Conservation (phyloP, 2,888 invertebrate species). For the Altica lythri region DNA sequence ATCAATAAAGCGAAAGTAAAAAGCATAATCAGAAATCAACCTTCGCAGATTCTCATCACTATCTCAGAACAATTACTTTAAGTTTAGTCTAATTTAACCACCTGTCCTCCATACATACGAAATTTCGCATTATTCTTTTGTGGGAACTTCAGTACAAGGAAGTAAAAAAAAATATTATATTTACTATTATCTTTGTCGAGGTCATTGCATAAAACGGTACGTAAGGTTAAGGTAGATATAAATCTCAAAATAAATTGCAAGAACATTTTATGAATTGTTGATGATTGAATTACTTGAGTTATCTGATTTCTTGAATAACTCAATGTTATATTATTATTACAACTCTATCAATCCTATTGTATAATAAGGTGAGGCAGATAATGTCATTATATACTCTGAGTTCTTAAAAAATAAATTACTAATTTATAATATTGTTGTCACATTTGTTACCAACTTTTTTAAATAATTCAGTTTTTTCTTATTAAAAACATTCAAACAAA, state of each 20-base stretch:
- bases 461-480: too few species aligned
- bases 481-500: too few species aligned
- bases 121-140: slow-evolving; percentile 22
- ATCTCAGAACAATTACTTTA: slow-evolving; percentile 1
- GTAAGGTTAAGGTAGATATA: slow-evolving; percentile 3
- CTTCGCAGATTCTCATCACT: not conserved
- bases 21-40: too few species aligned
- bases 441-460: too few species aligned
- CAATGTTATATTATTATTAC: slow-evolving; percentile 24
- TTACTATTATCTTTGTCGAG: slow-evolving; percentile 17
- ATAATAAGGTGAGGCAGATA: slow-evolving; percentile 26
- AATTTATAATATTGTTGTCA: too few species aligned
- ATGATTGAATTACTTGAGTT: slow-evolving; percentile 24
- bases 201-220: slow-evolving; percentile 10
- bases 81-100: slow-evolving; percentile 10
- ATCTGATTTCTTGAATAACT: slow-evolving; percentile 27
- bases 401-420: too few species aligned
- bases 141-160: slow-evolving; percentile 14
- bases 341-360: slow-evolving; percentile 23
- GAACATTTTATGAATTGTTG: slow-evolving; percentile 23
- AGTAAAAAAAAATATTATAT: slow-evolving; percentile 15
- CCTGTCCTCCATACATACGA: slow-evolving; percentile 16
- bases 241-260: slow-evolving; percentile 17
- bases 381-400: slow-evolving; percentile 11
- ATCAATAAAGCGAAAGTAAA: too few species aligned